Percentiles rank a stretch among this genome's conserved stretches.
phyloP scores from a whole-genome alignment of 2,888 invertebrate species.

The Sphecodes monilicornis region DNA sequence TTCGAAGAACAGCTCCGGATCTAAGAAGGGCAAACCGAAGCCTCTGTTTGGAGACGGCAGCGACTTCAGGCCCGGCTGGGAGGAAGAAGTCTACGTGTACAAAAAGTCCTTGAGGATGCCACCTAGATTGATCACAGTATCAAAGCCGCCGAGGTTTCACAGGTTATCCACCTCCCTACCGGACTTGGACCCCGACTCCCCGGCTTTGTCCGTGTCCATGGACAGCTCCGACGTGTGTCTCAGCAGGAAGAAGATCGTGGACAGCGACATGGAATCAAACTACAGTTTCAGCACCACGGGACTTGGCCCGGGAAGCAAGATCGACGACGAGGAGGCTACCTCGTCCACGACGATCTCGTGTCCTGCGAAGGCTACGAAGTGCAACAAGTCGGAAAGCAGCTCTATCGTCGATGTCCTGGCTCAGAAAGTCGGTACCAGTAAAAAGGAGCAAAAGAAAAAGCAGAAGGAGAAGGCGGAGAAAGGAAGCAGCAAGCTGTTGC shows the following conservation, averaged over 20 bases:
- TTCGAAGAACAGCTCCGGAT: conserved; percentile 59
- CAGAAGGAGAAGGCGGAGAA: conserved; percentile 85
- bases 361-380: conserved; percentile 83
- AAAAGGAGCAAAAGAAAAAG: conserved; percentile 85
- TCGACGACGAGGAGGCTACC: conserved; percentile 89
- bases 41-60: conserved; percentile 90
- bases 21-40: conserved; percentile 83
- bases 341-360: conserved; percentile 89
- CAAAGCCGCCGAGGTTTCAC: conserved; percentile 89
- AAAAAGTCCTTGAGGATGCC: conserved; percentile 94
- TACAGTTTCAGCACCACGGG: conserved; percentile 86
- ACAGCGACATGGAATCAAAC: conserved; percentile 89
- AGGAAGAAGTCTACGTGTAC: conserved; percentile 92
- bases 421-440: conserved; percentile 88
- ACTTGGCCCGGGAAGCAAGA: conserved; percentile 85
- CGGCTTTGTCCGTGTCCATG: conserved; percentile 88
- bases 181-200: conserved; percentile 91
- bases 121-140: conserved; percentile 91
- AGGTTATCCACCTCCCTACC: conserved; percentile 91
- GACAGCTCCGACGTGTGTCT: conserved; percentile 84
- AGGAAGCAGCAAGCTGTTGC: conserved; percentile 85
- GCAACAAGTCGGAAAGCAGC: conserved; percentile 84
- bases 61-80: conserved; percentile 92
- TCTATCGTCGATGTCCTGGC: conserved; percentile 89
- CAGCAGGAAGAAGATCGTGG: conserved; percentile 83